A percentile compares a stretch with the other conserved stretches of the same genome.
Conservation (phyloP, 2,888 invertebrate genomes). For the Salpingus planirostris region DNA sequence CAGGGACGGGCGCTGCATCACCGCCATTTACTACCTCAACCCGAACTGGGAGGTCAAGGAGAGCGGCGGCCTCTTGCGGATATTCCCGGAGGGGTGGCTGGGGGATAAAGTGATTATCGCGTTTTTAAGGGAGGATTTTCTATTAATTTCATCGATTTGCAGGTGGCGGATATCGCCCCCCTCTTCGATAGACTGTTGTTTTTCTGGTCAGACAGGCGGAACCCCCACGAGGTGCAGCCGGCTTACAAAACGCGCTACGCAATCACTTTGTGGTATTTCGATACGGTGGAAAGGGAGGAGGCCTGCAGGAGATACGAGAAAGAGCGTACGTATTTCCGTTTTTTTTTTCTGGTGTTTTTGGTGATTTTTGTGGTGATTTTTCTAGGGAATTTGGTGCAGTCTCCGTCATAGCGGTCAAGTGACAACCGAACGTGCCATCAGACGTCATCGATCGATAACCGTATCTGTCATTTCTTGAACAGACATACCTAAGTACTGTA, state of each 20-base stretch:
- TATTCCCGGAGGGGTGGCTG: constrained; percentile 77
- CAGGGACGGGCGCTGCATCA: constrained; percentile 91
- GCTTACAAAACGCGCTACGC: constrained; percentile 83
- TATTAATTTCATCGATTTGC: constrained; percentile 1
- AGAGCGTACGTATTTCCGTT: no score
- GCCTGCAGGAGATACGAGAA: no score
- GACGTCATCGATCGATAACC: no score
- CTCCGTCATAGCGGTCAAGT: no score
- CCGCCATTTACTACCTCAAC: constrained; percentile 96
- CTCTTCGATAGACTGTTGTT: constrained; percentile 88
- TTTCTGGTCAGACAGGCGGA: constrained; percentile 96
- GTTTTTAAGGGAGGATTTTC: background rate
- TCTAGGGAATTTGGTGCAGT: no score
- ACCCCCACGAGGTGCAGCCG: constrained; percentile 96
- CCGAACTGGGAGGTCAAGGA: constrained; percentile 82
- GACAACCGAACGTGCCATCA: no score
- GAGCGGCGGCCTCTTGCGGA: constrained; percentile 80
- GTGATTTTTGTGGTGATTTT: no score
- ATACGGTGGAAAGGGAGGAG: constrained; percentile 70
- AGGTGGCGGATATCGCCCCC: constrained; percentile 82
- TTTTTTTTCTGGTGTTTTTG: no score
- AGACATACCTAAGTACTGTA: no score
- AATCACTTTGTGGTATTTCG: constrained; percentile 89
- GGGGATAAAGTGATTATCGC: constrained; percentile 52
- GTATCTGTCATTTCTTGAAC: no score